Evolutionary conservation across 2,888 invertebrate genomes (phyloP).

Genomic region (Drosophila eohydei): DNA sequence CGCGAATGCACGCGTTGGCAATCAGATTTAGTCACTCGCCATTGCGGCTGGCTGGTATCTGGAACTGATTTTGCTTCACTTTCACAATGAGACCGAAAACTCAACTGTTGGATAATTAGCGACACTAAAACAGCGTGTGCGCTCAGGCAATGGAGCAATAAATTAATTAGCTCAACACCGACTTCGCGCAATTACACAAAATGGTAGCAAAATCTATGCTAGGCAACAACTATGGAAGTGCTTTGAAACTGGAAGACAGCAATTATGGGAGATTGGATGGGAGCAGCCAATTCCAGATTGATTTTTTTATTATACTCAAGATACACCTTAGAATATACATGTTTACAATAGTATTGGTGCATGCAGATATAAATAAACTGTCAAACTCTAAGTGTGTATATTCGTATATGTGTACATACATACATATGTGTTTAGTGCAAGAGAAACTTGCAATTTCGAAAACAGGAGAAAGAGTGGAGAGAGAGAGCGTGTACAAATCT

Average conservation of each 20-base stretch:
- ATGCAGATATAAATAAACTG: background rate
- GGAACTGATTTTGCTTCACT: constrained; percentile 54
- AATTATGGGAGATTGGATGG: background rate
- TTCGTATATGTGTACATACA: background rate
- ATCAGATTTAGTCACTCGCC: constrained; percentile 49
- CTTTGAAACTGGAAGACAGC: constrained; percentile 13
- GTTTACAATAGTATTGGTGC: background rate
- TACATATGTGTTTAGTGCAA: background rate
- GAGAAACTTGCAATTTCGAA: constrained; percentile 4
- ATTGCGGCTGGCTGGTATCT: constrained; percentile 29
- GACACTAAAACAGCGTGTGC: constrained; percentile 62
- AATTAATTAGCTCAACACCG: constrained; percentile 60
- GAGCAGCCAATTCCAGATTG: background rate
- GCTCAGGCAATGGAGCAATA: constrained; percentile 62
- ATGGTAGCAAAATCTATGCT: constrained; percentile 14
- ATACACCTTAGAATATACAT: background rate
- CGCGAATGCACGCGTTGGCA: constrained; percentile 42
- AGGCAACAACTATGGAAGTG: background rate
- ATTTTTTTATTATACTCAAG: background rate
- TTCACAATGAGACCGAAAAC: constrained; percentile 68
- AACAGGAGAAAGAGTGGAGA: background rate
- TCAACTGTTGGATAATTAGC: constrained; percentile 67
- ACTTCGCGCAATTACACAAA: constrained; percentile 46
- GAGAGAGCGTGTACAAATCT: background rate
- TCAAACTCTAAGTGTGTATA: background rate